phyloP scores from a whole-genome alignment of 2,113 vertebrate species.

The Fulica atra region DNA sequence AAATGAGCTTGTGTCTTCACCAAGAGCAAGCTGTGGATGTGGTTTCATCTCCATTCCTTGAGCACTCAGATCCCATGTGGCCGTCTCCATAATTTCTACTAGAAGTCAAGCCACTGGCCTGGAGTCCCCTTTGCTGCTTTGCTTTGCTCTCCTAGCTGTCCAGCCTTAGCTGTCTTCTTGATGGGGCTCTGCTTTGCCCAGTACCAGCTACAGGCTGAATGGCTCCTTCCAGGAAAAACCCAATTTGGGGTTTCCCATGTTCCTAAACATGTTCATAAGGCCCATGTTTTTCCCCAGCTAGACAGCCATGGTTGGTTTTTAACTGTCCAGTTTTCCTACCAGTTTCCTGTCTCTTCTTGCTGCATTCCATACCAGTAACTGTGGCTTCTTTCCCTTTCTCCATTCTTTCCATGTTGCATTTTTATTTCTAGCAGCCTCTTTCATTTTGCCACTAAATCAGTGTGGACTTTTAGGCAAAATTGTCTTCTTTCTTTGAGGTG shows the following conservation, averaged over 20 bases:
- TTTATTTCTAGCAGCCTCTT: not conserved
- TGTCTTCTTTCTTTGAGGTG: not conserved
- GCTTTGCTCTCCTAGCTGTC: not conserved
- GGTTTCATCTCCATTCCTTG: not conserved
- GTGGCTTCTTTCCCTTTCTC: not conserved
- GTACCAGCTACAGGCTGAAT: not conserved
- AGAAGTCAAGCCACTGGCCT: not conserved
- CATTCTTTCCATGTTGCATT: not conserved
- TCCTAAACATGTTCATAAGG: not conserved
- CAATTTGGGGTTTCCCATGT: not conserved
- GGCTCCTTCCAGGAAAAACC: not conserved
- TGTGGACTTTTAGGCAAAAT: not conserved
- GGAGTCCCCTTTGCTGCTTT: not conserved
- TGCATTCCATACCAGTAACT: not conserved
- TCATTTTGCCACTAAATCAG: not conserved
- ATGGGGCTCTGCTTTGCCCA: not conserved
- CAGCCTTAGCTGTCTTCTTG: not conserved
- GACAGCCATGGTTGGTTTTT: not conserved
- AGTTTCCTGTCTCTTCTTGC: not conserved
- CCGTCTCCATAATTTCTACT: not conserved
- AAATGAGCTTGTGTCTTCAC: not conserved
- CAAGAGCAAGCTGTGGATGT: not conserved
- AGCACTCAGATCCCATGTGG: not conserved
- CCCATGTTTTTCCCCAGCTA: not conserved
- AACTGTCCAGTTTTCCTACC: not conserved